These are phyloP conservation scores for Turnix velox DNA, from an alignment of 2,113 vertebrate genomes.

Conservation along the genomic window DNA sequence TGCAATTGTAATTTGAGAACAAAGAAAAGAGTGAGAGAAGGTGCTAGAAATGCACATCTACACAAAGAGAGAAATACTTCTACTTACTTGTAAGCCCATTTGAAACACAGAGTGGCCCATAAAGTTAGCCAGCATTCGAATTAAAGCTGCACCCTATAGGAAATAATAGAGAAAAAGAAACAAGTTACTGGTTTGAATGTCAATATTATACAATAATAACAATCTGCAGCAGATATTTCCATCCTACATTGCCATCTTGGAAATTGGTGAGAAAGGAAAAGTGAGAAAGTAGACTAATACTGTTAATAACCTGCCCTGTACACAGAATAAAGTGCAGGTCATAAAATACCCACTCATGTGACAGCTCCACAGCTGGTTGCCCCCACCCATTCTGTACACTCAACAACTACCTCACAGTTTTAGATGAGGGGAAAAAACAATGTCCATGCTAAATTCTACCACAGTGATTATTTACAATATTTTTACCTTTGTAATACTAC, in stretches of 20 bases:
- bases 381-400: background rate
- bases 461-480: background rate
- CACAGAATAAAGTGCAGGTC: background rate
- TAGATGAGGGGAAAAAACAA: background rate
- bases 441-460: background rate
- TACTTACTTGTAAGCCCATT: conserved; percentile 92
- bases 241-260: background rate
- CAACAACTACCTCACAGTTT: background rate
- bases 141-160: conserved; percentile 90
- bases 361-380: background rate
- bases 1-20: background rate
- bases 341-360: background rate
- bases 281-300: background rate
- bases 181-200: background rate
- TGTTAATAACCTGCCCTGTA: background rate
- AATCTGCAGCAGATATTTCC: background rate
- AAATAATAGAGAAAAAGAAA: conserved; percentile 37
- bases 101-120: conserved; percentile 95
- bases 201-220: background rate
- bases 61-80: conserved; percentile 26
- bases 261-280: background rate
- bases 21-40: background rate
- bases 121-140: conserved; percentile 97
- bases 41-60: background rate
- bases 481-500: background rate